A percentile compares a stretch with the other conserved stretches of the same genome.
phyloP scores from a whole-genome alignment of 2,797 vertebrate species.

The Martes flavigula region DNA sequence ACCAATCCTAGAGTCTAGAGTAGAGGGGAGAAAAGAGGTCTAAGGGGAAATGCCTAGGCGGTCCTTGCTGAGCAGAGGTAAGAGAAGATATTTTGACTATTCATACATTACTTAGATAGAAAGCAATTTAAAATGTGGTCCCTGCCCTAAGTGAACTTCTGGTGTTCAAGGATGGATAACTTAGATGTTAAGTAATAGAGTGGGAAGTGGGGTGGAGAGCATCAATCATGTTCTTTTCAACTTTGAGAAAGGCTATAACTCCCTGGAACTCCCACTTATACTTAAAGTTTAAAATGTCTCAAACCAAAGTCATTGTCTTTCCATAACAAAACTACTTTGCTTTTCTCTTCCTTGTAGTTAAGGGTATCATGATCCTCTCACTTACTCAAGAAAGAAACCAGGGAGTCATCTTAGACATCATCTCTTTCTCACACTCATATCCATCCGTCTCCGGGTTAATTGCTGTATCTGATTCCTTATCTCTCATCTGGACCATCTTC shows the following conservation, averaged over 20 bases:
- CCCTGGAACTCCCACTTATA: not conserved
- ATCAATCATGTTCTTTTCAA: not conserved
- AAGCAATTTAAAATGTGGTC: not conserved
- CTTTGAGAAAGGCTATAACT: not conserved
- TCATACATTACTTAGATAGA: not conserved
- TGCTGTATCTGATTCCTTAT: not conserved
- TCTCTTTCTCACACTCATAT: too few relatives aligned
- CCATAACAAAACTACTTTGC: not conserved
- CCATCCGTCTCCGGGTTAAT: not conserved
- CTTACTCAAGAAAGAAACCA: not conserved
- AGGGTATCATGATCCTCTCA: not conserved
- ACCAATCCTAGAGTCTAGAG: not conserved
- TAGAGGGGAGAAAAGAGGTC: not conserved
- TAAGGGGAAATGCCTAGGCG: not conserved
- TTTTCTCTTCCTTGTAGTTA: not conserved
- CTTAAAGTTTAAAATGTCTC: not conserved
- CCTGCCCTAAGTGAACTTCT: not conserved
- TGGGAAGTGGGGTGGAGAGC: rapidly evolving
- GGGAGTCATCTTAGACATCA: not conserved
- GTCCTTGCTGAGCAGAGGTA: not conserved
- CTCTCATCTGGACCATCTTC: not conserved
- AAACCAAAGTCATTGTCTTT: not conserved
- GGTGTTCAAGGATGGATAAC: not conserved
- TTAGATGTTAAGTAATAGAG: not conserved
- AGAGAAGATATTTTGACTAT: not conserved